Evolutionary conservation across 2,888 invertebrate species (phyloP), one percentile per base, ranked within the genome.

Genomic region (Calliphora vomitoria): DNA sequence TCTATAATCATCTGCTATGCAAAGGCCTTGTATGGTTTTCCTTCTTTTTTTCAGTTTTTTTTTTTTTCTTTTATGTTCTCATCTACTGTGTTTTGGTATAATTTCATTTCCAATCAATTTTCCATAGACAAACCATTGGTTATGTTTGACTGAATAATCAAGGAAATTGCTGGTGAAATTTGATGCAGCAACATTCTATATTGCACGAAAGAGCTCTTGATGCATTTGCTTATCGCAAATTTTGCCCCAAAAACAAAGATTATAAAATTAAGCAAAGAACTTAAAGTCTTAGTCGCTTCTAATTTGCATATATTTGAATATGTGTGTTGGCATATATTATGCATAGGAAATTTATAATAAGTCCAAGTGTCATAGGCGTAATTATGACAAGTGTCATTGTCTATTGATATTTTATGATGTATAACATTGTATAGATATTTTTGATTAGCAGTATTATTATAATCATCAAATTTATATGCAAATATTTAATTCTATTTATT

Each of bases 51-150:
- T 15, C n/a, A 6, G 10, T 68, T 15, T 13, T 31, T 18, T 4
- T 11, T 44, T 25, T 66, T 55, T 20, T 44, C 31, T 64, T 41
- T 35, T 64, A 55, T 20, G 31, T 41, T 62, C 60, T 64, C 55
- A 31, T 62, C 71, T 75, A 60, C 15, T 75, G n/a, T 38, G 35
- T 58, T 82, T 76, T 31, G 41, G 69, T 76, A 78, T 83, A 80
- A 80, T 85, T 80, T 68, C 68, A 80, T 85, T 85, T 85, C 85
- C 80, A 85, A 85, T 85, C 85, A 85, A 85, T 85, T 85, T 85
- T 85, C 50, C 69, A 85, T 80, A 75, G 74, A 80, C 80, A 80
- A 76, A 69, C 79, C 69, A 68, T 80, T 80, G 85, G 62, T 75
- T 80, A 74, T 80, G 75, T 75, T 80, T 80, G 80, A 83, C 74